Evolutionary conservation across 1,140 invertebrate genomes (phyloP).

Genomic region (Drosophila lini): DNA sequence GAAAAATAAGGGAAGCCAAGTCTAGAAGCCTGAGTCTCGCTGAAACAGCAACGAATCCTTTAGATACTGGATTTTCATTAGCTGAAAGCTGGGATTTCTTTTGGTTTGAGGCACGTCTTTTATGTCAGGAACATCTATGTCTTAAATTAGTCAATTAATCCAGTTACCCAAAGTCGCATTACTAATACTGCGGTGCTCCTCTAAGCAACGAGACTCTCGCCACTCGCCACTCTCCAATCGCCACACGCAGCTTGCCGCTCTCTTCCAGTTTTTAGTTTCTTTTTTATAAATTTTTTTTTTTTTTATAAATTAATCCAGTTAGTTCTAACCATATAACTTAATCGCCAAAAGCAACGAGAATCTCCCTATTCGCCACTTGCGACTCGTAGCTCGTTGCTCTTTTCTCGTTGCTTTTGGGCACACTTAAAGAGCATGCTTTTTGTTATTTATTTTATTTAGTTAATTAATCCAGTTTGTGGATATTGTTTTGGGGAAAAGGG

Average conservation of each 20-base stretch:
- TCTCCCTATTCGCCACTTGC: too few relatives aligned
- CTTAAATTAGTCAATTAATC: not conserved
- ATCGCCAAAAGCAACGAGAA: too few relatives aligned
- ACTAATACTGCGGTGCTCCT: not conserved
- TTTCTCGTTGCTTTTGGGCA: too few relatives aligned
- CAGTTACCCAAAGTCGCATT: not conserved
- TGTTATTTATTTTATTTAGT: not conserved
- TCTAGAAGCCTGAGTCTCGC: not conserved
- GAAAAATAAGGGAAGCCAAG: not conserved
- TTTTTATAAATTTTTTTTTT: not conserved
- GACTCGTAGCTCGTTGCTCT: too few relatives aligned
- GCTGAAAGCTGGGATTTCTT: constrained; percentile 62
- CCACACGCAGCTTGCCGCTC: too few relatives aligned
- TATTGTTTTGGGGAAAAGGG: not conserved
- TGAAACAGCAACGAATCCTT: not conserved
- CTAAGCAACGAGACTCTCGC: not conserved
- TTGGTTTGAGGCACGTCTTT: not conserved
- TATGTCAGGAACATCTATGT: not conserved
- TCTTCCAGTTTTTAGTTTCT: too few relatives aligned
- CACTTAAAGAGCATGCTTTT: too few relatives aligned
- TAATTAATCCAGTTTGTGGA: not conserved
- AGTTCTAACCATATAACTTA: not conserved
- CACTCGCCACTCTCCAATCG: not conserved
- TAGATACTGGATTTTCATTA: constrained; percentile 58
- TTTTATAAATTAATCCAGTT: not conserved